Evolutionary conservation across 2,888 invertebrate genomes (phyloP).

Genomic region (Capitulum mitella): DNA sequence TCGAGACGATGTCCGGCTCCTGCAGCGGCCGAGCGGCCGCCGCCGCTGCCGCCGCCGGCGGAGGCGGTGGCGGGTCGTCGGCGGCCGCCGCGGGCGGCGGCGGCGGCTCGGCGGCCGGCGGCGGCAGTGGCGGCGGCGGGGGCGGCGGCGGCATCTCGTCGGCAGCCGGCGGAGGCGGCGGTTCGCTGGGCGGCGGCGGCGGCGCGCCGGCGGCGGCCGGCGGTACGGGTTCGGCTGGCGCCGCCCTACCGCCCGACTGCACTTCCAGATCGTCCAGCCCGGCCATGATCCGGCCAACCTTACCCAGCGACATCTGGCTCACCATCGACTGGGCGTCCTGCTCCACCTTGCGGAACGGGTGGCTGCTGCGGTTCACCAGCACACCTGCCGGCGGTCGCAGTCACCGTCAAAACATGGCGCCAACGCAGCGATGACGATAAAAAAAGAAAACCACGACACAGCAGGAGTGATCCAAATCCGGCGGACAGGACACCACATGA

Average conservation of each 20-base stretch:
- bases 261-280: slow-evolving; percentile 7
- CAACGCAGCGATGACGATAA: background rate
- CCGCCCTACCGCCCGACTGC: background rate
- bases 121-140: background rate
- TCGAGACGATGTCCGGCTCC: slow-evolving; percentile 16
- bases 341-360: slow-evolving; percentile 62
- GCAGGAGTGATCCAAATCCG: background rate
- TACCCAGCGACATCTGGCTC: slow-evolving; percentile 82
- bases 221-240: background rate
- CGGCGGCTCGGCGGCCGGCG: background rate
- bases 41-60: background rate
- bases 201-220: background rate
- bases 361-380: slow-evolving; percentile 35
- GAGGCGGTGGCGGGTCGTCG: background rate
- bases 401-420: background rate
- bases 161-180: background rate
- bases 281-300: slow-evolving; percentile 66
- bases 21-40: background rate
- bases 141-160: slow-evolving; percentile 55
- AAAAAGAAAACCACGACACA: background rate
- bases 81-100: background rate
- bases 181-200: slow-evolving; percentile 41
- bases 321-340: slow-evolving; percentile 80
- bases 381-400: background rate
- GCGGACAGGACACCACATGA: background rate